These are phyloP conservation scores for Apteryx owenii DNA, from an alignment of 2,113 vertebrate species.

Conservation along the genomic window DNA sequence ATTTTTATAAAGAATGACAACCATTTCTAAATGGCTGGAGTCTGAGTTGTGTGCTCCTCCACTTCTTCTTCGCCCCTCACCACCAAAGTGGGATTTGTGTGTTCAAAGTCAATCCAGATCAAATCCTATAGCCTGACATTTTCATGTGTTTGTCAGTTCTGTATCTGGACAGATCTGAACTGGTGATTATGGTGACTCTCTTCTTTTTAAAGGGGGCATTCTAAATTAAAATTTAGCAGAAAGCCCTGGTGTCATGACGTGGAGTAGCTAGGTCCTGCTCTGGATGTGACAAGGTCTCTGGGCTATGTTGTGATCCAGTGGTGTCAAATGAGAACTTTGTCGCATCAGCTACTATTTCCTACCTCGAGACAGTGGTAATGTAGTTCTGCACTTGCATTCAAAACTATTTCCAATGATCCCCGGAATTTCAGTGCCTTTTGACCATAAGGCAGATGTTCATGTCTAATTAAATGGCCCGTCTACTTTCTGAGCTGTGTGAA, in stretches of 20 bases:
- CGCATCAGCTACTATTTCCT: not conserved
- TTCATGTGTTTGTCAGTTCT: not conserved
- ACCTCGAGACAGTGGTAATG: not conserved
- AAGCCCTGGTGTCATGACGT: not conserved
- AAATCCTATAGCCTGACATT: not conserved
- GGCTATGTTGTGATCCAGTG: not conserved
- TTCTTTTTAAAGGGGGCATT: not conserved
- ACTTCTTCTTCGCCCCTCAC: not conserved
- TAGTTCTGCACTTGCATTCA: not conserved
- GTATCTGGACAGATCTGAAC: not conserved
- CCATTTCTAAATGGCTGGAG: slow-evolving; percentile 32
- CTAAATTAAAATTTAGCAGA: not conserved
- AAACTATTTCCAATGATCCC: not conserved
- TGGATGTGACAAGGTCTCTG: not conserved
- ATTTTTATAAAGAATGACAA: slow-evolving; percentile 66
- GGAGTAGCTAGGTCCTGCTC: not conserved
- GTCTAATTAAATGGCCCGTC: not conserved
- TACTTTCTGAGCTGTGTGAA: not conserved
- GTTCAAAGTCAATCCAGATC: not conserved
- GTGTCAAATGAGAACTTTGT: not conserved
- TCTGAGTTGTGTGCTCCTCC: not conserved
- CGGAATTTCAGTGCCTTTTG: not conserved
- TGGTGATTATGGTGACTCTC: not conserved
- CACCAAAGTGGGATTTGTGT: not conserved
- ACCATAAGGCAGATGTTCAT: not conserved